phyloP scores from a whole-genome alignment of 1,140 invertebrate genomes.

The Leptopilina clavipes region DNA sequence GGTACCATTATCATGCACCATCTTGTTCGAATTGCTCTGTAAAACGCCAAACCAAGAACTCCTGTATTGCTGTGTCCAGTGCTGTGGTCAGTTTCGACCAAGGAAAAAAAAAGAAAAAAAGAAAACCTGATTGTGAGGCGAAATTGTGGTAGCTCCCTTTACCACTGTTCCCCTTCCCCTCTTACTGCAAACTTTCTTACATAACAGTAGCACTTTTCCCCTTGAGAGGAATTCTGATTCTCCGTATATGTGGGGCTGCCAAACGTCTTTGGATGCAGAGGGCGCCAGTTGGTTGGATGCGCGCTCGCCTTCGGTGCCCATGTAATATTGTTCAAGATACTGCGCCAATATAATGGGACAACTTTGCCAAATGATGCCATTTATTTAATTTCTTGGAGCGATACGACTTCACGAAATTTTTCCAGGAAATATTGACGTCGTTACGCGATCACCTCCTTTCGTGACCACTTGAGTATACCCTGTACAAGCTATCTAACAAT shows the following conservation, averaged over 20 bases:
- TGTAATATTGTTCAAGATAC: constrained; percentile 40
- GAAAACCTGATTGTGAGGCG: constrained; percentile 53
- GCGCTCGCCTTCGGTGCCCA: constrained; percentile 30
- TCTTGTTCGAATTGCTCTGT: constrained; percentile 71
- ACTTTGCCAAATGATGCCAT: constrained; percentile 72
- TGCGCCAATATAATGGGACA: constrained; percentile 58
- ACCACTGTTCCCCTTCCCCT: background rate
- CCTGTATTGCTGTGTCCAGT: constrained; percentile 58
- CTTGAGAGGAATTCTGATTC: constrained; percentile 4
- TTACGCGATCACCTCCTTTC: constrained; percentile 16
- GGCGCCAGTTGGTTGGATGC: constrained; percentile 57
- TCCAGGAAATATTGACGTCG: constrained; percentile 56
- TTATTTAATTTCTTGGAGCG: constrained; percentile 67
- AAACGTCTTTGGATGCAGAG: constrained; percentile 46
- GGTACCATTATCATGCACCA: constrained; percentile 72
- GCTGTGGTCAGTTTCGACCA: constrained; percentile 63
- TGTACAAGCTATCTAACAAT: background rate
- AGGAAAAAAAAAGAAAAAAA: constrained; percentile 44
- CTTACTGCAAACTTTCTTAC: constrained; percentile 14
- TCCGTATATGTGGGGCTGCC: constrained; percentile 25
- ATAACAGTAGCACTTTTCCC: constrained; percentile 37
- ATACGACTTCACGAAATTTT: constrained; percentile 56
- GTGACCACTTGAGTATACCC: constrained; percentile 12
- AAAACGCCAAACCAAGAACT: constrained; percentile 64
- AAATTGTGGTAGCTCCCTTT: constrained; percentile 61